A percentile compares a stretch with the other conserved stretches of the same genome.
Evolutionary conservation across 1,140 invertebrate genomes (phyloP).

Genomic region (Caerostris extrusa): DNA sequence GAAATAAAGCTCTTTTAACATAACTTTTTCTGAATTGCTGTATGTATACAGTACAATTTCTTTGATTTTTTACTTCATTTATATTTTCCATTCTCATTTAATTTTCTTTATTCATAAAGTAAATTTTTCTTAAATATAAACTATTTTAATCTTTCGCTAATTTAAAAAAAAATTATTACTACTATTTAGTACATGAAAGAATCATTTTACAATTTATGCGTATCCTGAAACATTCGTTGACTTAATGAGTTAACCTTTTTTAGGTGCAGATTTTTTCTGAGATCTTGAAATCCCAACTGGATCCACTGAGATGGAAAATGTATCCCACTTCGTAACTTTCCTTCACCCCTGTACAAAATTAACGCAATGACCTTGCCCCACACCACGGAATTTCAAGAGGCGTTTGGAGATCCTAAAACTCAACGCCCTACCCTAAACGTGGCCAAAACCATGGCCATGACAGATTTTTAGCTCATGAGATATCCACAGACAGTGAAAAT

Average conservation of each 20-base stretch:
- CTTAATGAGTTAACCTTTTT: background rate
- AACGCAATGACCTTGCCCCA: slow-evolving; percentile 79
- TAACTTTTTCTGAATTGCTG: too few species aligned
- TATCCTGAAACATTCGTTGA: too few species aligned
- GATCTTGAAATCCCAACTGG: slow-evolving; percentile 55
- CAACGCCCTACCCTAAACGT: slow-evolving; percentile 79
- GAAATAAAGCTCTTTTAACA: too few species aligned
- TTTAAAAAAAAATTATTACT: too few species aligned
- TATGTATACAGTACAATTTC: too few species aligned
- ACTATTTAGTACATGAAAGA: too few species aligned
- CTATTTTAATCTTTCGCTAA: too few species aligned
- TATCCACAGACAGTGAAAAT: slow-evolving; percentile 13
- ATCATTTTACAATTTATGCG: too few species aligned
- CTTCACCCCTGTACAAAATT: slow-evolving; percentile 80
- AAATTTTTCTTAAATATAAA: too few species aligned
- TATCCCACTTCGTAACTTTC: slow-evolving; percentile 81
- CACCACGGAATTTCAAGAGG: slow-evolving; percentile 79
- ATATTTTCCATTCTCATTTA: too few species aligned
- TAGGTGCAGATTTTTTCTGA: background rate
- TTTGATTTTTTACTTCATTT: too few species aligned
- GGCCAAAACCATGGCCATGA: slow-evolving; percentile 80
- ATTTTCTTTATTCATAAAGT: too few species aligned
- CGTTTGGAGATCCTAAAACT: slow-evolving; percentile 79
- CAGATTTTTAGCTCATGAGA: slow-evolving; percentile 78
- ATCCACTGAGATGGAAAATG: slow-evolving; percentile 78